Base-by-base conservation (phyloP, 2,113 vertebrate species). In the Gymnogyps californianus region DNA sequence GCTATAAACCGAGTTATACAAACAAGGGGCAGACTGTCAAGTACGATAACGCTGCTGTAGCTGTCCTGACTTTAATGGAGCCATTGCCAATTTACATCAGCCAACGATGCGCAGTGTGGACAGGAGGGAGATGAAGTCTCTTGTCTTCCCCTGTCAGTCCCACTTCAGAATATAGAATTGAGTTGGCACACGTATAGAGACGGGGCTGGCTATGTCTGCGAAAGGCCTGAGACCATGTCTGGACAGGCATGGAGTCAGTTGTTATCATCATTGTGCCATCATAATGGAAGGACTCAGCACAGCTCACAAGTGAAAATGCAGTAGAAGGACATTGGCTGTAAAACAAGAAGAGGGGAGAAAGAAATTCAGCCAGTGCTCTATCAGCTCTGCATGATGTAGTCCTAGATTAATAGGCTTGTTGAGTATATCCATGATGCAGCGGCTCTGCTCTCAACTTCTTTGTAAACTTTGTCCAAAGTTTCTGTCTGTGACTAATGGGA, bases 401-500 rank as follows among this genome's bases (percentile, higher is more conserved):
- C 34, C 51, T 87, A 69, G 47, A 44, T 77, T 75, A 93, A 32
- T 7, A 44, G 76, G 46, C 17, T 71, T 69, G 16, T 13, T 29
- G 54, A 61, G 38, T 58, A 61, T 32, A 83, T 29, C 90, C 83
- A 76, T 57, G 34, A 55, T 76, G 85, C 77, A 79, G 12, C 1
- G 2, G 76, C 85, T 90, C 38, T 93, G 85, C 91, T 64, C 69
- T 79, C 82, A 94, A n/a, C 77, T 96, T 94, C 69, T 93, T 85
- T 93, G 71, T 89, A 88, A 95, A 94, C 84, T 66, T 93, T 25
- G 15, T 69, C 59, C 62, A 29, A 96, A 97, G 92, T 95, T 95
- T 98, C 97, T 93, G 18, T 95, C 94, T 94, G 67, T 97, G 92
- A 83, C 79, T 96, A 90, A 97, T 81, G 83, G 64, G 87, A 91